A percentile compares a stretch with the other conserved stretches of the same genome.
Evolutionary conservation across 2,113 vertebrate genomes (phyloP).

Genomic region (Pungitius pungitius): DNA sequence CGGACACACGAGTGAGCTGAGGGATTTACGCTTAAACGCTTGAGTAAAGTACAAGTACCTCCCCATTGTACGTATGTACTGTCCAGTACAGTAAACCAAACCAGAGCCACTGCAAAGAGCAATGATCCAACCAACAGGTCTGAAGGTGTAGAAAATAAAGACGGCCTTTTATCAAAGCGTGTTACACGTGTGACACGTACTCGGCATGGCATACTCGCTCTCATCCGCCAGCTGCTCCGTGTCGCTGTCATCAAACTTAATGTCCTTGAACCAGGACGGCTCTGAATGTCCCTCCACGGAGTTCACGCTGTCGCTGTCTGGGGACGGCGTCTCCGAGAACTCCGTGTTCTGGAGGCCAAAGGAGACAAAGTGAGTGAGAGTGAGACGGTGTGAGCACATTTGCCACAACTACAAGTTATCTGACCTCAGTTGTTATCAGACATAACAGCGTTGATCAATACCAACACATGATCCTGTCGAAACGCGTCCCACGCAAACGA

Average conservation of each 20-base stretch:
- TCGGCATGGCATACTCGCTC: constrained; percentile 88
- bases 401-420: background rate
- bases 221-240: constrained; percentile 94
- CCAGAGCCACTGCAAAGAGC: background rate
- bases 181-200: constrained; percentile 70
- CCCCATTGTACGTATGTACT: background rate
- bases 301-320: constrained; percentile 96
- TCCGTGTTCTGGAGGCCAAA: constrained; percentile 87
- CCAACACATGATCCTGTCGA: background rate
- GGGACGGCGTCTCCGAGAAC: constrained; percentile 96
- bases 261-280: constrained; percentile 99
- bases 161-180: background rate
- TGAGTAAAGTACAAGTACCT: background rate
- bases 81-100: background rate
- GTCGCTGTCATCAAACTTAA: constrained; percentile 99
- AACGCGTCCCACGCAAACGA: background rate
- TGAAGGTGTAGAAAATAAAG: background rate
- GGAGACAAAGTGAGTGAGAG: background rate
- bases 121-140: background rate
- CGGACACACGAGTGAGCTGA: background rate
- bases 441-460: background rate
- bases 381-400: constrained; percentile 18
- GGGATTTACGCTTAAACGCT: background rate
- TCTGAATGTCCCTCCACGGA: constrained; percentile 98
- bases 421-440: background rate